Evolutionary conservation across 2,797 vertebrate genomes (phyloP).

Genomic region (Sebastes minor): DNA sequence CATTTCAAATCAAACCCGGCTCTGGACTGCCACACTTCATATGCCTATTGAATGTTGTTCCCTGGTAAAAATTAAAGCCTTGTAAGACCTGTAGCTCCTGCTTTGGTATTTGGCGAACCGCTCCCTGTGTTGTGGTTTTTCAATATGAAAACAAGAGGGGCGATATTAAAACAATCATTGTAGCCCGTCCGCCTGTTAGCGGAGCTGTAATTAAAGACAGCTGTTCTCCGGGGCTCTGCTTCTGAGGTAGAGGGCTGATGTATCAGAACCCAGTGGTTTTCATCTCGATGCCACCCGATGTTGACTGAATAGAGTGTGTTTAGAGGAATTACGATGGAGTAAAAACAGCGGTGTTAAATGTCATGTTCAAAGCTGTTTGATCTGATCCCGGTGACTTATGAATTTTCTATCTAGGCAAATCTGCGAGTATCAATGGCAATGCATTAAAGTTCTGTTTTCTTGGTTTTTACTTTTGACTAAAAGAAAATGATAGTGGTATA

Average conservation of each 20-base stretch:
- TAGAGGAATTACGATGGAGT: conserved; percentile 20
- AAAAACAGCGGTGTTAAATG: conserved; percentile 19
- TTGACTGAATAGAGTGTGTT: conserved; percentile 12
- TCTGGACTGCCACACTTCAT: conserved; percentile 47
- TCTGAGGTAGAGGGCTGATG: conserved; percentile 30
- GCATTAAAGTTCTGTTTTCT: background rate
- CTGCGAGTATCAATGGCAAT: background rate
- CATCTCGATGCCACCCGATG: conserved; percentile 9
- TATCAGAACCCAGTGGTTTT: conserved; percentile 18
- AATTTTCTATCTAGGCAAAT: background rate
- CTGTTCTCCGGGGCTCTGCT: conserved; percentile 32
- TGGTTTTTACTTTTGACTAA: background rate
- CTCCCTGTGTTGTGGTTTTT: conserved; percentile 71
- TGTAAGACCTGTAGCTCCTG: conserved; percentile 61
- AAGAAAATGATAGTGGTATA: background rate
- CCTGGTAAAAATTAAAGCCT: conserved; percentile 55
- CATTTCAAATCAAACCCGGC: conserved; percentile 51
- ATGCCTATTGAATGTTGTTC: conserved; percentile 38
- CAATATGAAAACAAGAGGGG: conserved; percentile 65
- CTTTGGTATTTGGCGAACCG: conserved; percentile 51
- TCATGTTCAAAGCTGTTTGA: conserved; percentile 3
- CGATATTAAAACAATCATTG: conserved; percentile 61
- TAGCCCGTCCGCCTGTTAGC: conserved; percentile 30
- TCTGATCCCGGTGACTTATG: background rate
- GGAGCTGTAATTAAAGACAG: conserved; percentile 48